Conservation (phyloP, 1,140 invertebrate species). For the Cherax destructor region DNA sequence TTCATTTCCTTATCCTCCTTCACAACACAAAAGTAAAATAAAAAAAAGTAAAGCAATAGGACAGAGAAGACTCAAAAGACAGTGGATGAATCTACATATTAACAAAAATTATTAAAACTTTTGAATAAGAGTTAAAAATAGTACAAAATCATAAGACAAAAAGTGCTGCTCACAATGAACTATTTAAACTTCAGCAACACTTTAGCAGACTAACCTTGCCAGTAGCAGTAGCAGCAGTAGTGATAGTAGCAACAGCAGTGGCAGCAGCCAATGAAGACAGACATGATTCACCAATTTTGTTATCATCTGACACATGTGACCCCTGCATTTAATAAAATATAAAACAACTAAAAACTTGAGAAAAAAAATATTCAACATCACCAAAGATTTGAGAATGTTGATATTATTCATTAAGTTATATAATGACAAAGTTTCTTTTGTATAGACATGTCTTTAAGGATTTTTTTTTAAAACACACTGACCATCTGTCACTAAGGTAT, state of each 20-base stretch:
- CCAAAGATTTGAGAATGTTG: background rate
- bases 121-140: background rate
- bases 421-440: too few relatives aligned
- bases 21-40: conserved; percentile 1
- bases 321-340: background rate
- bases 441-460: too few relatives aligned
- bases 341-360: too few relatives aligned
- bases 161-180: background rate
- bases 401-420: too few relatives aligned
- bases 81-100: background rate
- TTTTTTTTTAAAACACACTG: too few relatives aligned
- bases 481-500: too few relatives aligned
- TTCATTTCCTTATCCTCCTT: conserved; percentile 1
- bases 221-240: background rate
- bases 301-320: conserved; percentile 2
- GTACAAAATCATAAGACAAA: background rate
- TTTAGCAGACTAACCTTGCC: background rate
- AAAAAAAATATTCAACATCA: background rate
- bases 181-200: background rate
- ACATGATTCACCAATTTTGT: background rate
- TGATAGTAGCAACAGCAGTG: too few relatives aligned
- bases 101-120: background rate
- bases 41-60: background rate
- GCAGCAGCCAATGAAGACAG: background rate
- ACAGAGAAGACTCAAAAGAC: conserved; percentile 7